A percentile compares a stretch with the other conserved stretches of the same genome.
Conservation (phyloP, 2,888 invertebrate genomes). For the Drosophila suboccidentalis region DNA sequence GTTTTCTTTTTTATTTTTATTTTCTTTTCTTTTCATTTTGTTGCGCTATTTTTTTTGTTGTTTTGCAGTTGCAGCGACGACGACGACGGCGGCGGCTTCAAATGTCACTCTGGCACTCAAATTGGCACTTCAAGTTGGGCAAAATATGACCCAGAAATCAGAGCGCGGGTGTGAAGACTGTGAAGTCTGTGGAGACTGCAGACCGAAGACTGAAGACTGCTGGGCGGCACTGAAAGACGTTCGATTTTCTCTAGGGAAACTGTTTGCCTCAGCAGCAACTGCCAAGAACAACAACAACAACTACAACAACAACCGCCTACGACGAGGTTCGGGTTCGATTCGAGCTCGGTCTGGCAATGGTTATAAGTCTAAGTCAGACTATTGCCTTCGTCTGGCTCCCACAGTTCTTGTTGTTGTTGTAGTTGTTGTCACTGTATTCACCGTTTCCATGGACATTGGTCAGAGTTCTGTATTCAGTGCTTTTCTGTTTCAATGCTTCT, state of each 20-base stretch:
- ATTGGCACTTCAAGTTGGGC: slow-evolving; percentile 66
- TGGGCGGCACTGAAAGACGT: slow-evolving; percentile 47
- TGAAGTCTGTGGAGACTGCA: slow-evolving; percentile 28
- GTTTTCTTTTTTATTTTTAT: slow-evolving; percentile 9
- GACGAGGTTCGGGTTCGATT: slow-evolving; percentile 26
- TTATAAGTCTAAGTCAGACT: slow-evolving; percentile 27
- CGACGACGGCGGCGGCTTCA: slow-evolving; percentile 64
- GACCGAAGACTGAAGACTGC: slow-evolving; percentile 35
- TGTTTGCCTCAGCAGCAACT: slow-evolving; percentile 60
- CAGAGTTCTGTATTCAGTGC: slow-evolving; percentile 22
- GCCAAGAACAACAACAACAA: neutral
- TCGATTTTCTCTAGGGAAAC: slow-evolving; percentile 68
- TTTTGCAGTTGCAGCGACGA: slow-evolving; percentile 15
- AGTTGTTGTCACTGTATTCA: slow-evolving; percentile 41
- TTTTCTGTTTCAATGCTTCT: slow-evolving; percentile 1
- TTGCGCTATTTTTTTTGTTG: slow-evolving; percentile 20
- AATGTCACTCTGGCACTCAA: slow-evolving; percentile 68
- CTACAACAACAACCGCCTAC: slow-evolving; percentile 33
- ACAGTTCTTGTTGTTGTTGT: slow-evolving; percentile 40
- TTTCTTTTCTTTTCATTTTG: slow-evolving; percentile 14
- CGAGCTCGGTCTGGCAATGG: slow-evolving; percentile 27
- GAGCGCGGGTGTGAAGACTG: slow-evolving; percentile 50
- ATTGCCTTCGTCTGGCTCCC: slow-evolving; percentile 54
- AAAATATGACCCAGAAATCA: slow-evolving; percentile 79
- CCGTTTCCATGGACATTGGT: slow-evolving; percentile 44